phyloP scores from a whole-genome alignment of 1,140 invertebrate species.

The Eriosoma lanigerum region DNA sequence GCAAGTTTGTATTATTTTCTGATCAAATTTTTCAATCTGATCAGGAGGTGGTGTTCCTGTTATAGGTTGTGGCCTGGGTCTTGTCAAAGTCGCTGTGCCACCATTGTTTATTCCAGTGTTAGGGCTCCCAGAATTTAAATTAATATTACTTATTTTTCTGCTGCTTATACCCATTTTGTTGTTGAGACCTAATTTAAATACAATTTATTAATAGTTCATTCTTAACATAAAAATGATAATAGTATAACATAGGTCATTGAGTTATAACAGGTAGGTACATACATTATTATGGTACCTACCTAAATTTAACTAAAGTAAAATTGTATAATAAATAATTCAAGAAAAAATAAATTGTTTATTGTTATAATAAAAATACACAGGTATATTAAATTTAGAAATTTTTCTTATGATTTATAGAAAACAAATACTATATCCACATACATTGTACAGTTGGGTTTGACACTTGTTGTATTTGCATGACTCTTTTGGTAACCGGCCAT shows the following conservation, averaged over 20 bases:
- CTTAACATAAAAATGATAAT: no score
- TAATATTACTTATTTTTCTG: conserved; percentile 16
- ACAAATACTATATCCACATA: background rate
- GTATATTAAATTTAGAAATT: no score
- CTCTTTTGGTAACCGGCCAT: conserved; percentile 67
- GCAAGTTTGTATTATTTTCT: conserved; percentile 85
- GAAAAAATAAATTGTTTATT: no score
- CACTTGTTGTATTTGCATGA: conserved; percentile 54
- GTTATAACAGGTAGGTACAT: no score
- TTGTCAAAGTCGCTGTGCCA: conserved; percentile 56
- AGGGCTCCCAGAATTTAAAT: background rate
- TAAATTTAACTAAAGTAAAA: no score
- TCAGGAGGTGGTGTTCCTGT: conserved; percentile 73
- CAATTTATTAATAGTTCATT: no score
- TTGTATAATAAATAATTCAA: no score
- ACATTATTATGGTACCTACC: no score
- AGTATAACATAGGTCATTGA: no score
- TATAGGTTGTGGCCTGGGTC: conserved; percentile 81
- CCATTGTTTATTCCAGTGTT: conserved; percentile 53
- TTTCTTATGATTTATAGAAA: no score
- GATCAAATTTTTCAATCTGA: conserved; percentile 76
- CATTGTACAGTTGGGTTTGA: conserved; percentile 40
- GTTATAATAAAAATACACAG: no score
- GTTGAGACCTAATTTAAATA: conserved; percentile 5
- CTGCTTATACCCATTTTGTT: conserved; percentile 29